Evolutionary conservation across 2,113 vertebrate genomes (phyloP), one percentile per base, ranked within the genome.

Genomic region (Oreochromis spilurus): DNA sequence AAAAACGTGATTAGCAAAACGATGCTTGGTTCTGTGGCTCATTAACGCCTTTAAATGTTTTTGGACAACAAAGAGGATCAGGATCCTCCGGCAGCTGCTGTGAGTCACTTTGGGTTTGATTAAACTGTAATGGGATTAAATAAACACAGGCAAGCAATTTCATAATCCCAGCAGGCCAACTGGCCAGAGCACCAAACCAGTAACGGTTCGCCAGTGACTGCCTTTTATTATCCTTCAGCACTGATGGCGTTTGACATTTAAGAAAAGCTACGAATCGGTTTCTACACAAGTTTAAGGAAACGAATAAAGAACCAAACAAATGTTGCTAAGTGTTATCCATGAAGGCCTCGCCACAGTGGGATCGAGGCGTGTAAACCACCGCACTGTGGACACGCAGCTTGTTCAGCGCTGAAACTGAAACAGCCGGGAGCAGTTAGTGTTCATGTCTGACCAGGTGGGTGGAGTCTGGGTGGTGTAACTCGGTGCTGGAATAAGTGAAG

Each of bases 21-120:
- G 7, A 38, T 9, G 36, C 36, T 38, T 3, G 5, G 8, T 9
- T 9, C 9, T 38, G 36, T 9, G 36, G 3, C 36, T n/a, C 58
- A 4, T 62, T 62, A 36, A 62, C 9, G 31, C 29, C 16, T 62
- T 62, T 34, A 62, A 62, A 19, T 34, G 58, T 62, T 62, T 34
- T 36, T 11, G 58, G 17, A 62, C 58, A 36, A n/a, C 34, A n/a
- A 12, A 0, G 16, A 62, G 60, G 0, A 0, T 38, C 60, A 0
- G 4, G 31, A 12, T 65, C 9, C 17, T 65, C 60, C 0, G 1
- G 31, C 31, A 12, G 60, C 60, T n/a, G 60, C 60, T 5, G 60
- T 0, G 60, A 62, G 58, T 36, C 31, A 7, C 58, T 0, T 3
- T 36, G 60, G 60, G 60, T 65, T 65, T 65, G 60, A 7, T 65